These are phyloP conservation scores for Scolopax bukidnonensis DNA, from an alignment of 2,797 vertebrate species.

Conservation along the genomic window DNA sequence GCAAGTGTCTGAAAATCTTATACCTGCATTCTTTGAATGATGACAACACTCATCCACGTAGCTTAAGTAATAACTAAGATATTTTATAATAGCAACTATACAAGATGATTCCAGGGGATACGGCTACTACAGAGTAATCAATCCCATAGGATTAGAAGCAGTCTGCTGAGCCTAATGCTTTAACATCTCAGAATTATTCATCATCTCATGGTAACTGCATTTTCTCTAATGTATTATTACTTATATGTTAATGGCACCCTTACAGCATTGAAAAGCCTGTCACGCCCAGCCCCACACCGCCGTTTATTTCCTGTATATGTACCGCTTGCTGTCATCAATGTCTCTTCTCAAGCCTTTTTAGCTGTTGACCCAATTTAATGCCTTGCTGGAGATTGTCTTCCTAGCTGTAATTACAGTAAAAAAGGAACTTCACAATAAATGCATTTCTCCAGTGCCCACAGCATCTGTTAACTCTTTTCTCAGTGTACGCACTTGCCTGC, in stretches of 20 bases:
- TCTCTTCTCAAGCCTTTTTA: conserved; percentile 60
- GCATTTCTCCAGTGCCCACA: conserved; percentile 13
- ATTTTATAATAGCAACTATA: conserved; percentile 5
- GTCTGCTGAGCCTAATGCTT: conserved; percentile 38
- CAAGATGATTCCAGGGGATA: background rate
- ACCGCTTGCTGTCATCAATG: conserved; percentile 38
- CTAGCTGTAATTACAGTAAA: conserved; percentile 68
- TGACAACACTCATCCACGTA: background rate
- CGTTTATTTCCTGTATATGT: conserved; percentile 35
- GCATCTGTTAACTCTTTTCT: conserved; percentile 55
- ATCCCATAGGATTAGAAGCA: conserved; percentile 14
- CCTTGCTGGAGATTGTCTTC: conserved; percentile 67
- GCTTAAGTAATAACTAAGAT: background rate
- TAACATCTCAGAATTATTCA: conserved; percentile 51
- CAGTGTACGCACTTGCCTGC: background rate
- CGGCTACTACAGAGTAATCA: background rate
- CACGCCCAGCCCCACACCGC: background rate
- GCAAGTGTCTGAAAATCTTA: background rate
- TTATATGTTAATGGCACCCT: conserved; percentile 55
- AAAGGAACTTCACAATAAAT: conserved; percentile 35
- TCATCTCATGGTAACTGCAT: conserved; percentile 33
- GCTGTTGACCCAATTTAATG: conserved; percentile 77
- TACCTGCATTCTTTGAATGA: background rate
- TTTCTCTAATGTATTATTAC: conserved; percentile 69
- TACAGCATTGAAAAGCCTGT: conserved; percentile 45